Evolutionary conservation across 2,888 invertebrate species (phyloP).

Genomic region (Taenaris catops): DNA sequence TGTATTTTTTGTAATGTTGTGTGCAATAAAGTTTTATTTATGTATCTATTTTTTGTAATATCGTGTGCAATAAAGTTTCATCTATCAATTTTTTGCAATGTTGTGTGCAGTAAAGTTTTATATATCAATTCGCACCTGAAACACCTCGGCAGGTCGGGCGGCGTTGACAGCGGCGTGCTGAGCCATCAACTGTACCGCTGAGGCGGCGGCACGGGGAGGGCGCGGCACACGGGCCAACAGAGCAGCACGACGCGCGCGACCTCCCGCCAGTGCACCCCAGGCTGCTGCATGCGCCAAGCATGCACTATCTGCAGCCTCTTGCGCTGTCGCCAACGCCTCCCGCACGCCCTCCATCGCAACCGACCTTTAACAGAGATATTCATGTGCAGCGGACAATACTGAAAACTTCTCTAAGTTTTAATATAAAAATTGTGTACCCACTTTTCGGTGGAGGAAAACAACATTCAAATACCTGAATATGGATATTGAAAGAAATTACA

Average conservation of each 20-base stretch:
- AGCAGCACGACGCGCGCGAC: conserved; percentile 37
- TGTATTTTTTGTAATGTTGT: too few species aligned
- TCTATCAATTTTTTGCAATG: too few species aligned
- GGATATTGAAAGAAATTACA: too few species aligned
- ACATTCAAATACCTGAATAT: too few species aligned
- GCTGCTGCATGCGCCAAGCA: conserved; percentile 92
- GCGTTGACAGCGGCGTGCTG: conserved; percentile 87
- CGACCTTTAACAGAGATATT: conserved; percentile 64
- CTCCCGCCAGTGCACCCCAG: conserved; percentile 82
- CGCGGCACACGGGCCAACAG: conserved; percentile 79
- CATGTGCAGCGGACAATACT: too few species aligned
- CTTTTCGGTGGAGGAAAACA: too few species aligned
- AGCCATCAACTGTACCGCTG: conserved; percentile 89
- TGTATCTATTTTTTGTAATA: too few species aligned
- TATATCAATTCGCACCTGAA: conserved; percentile 54
- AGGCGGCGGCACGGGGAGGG: conserved; percentile 86
- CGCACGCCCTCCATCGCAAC: conserved; percentile 90
- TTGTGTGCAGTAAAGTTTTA: too few species aligned
- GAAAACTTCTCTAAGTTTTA: too few species aligned
- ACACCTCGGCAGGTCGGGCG: conserved; percentile 83
- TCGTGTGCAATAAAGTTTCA: too few species aligned
- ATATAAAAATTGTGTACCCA: too few species aligned
- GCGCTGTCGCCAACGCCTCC: conserved; percentile 92
- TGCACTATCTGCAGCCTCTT: conserved; percentile 91
- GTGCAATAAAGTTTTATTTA: too few species aligned